phyloP scores from a whole-genome alignment of 2,113 vertebrate genomes.

The Mastomys natalensis region DNA sequence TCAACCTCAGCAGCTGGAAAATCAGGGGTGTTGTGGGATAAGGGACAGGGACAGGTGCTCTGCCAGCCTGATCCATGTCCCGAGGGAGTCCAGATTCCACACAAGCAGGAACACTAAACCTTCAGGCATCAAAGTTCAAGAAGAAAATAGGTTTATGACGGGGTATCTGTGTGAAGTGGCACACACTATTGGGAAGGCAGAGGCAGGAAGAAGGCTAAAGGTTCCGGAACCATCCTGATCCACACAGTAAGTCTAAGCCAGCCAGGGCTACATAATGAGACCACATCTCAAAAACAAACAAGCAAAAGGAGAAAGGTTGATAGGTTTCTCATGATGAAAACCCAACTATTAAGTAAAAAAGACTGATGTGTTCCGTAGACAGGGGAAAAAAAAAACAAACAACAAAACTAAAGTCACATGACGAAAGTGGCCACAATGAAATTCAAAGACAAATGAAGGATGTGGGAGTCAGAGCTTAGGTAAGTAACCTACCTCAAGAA shows the following conservation, averaged over 20 bases:
- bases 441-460: not conserved
- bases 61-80: not conserved
- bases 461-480: not conserved
- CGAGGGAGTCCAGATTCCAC: not conserved
- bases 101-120: not conserved
- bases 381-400: not conserved
- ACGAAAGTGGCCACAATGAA: not conserved
- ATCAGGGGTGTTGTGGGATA: not conserved
- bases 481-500: not conserved
- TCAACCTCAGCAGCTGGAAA: not conserved
- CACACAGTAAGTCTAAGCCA: not conserved
- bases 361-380: too few relatives aligned
- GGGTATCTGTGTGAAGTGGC: not conserved
- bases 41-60: not conserved
- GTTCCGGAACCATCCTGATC: not conserved
- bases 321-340: not conserved
- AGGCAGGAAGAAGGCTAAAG: not conserved
- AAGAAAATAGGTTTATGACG: not conserved
- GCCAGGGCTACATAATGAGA: not conserved
- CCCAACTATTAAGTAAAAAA: not conserved
- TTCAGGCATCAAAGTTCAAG: not conserved
- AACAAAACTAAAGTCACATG: not conserved
- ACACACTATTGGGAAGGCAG: not conserved
- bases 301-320: not conserved
- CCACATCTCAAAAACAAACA: not conserved